phyloP scores from a whole-genome alignment of 2,888 invertebrate species.

The Pteria penguin region DNA sequence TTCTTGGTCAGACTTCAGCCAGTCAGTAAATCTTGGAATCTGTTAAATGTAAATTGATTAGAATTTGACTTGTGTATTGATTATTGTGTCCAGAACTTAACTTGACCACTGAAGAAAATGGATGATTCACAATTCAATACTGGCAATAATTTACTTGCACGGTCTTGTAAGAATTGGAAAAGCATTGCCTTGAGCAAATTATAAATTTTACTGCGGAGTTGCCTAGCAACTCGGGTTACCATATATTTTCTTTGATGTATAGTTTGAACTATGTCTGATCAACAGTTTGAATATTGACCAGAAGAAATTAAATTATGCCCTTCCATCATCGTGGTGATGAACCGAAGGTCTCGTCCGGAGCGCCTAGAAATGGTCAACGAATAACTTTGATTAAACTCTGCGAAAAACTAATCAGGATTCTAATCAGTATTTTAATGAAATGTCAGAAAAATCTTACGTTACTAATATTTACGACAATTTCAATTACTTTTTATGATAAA shows the following conservation, averaged over 20 bases:
- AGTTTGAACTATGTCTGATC: slow-evolving; percentile 41
- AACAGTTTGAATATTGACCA: slow-evolving; percentile 37
- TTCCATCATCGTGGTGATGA: slow-evolving; percentile 15
- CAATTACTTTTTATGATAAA: background rate
- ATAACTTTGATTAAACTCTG: background rate
- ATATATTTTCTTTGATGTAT: slow-evolving; percentile 48
- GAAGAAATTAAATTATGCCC: slow-evolving; percentile 34
- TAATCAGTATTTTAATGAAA: slow-evolving; percentile 25
- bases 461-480: background rate
- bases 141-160: slow-evolving; percentile 42
- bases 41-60: slow-evolving; percentile 27
- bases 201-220: slow-evolving; percentile 46
- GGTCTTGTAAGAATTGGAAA: slow-evolving; percentile 40
- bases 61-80: slow-evolving; percentile 29
- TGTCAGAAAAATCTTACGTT: slow-evolving; percentile 3
- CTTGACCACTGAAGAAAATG: slow-evolving; percentile 34
- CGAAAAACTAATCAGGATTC: slow-evolving; percentile 17
- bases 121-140: slow-evolving; percentile 38
- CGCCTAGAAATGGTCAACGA: background rate
- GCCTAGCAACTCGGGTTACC: slow-evolving; percentile 43
- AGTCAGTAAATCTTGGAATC: background rate
- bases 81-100: slow-evolving; percentile 31
- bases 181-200: slow-evolving; percentile 43
- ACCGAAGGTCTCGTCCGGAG: slow-evolving; percentile 1
- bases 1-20: background rate